A percentile compares a stretch with the other conserved stretches of the same genome.
These are phyloP conservation scores for Lottia gigantea DNA, from an alignment of 2,888 invertebrate species.

Conservation along the genomic window DNA sequence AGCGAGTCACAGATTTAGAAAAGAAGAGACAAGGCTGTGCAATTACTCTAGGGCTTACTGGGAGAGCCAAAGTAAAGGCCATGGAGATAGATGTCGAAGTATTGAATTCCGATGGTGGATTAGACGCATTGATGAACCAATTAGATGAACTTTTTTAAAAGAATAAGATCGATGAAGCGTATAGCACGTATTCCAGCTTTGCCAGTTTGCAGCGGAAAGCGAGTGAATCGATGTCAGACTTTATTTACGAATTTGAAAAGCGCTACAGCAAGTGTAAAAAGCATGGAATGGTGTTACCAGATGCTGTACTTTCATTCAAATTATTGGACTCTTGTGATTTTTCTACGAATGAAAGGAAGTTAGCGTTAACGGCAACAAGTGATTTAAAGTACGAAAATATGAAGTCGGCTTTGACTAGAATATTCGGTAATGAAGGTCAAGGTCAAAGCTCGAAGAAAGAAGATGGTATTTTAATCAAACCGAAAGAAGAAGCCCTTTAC, in stretches of 20 bases:
- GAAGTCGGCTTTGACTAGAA: slow-evolving; percentile 20
- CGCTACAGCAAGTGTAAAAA: not conserved
- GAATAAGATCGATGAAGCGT: slow-evolving; percentile 5
- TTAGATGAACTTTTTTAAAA: slow-evolving; percentile 1
- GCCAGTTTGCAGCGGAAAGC: not conserved
- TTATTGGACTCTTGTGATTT: slow-evolving; percentile 18
- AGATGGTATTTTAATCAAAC: not conserved
- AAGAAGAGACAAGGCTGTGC: slow-evolving; percentile 10
- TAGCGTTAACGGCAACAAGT: slow-evolving; percentile 22
- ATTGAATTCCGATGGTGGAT: slow-evolving; percentile 5
- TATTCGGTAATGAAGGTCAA: slow-evolving; percentile 16
- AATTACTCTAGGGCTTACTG: no score
- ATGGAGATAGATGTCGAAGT: slow-evolving; percentile 4
- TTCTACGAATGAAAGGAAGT: slow-evolving; percentile 17
- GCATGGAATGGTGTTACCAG: slow-evolving; percentile 5
- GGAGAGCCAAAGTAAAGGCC: slow-evolving; percentile 4
- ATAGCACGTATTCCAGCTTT: not conserved
- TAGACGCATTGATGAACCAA: not conserved
- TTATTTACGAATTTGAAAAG: not conserved
- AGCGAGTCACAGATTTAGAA: not conserved
- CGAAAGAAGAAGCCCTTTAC: slow-evolving; percentile 3
- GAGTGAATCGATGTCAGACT: not conserved
- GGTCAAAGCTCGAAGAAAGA: slow-evolving; percentile 13
- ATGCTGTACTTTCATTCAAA: slow-evolving; percentile 5
- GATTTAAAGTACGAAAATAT: slow-evolving; percentile 21